phyloP scores from a whole-genome alignment of 92 coral and sea anemone genomes.

The Porites rus region DNA sequence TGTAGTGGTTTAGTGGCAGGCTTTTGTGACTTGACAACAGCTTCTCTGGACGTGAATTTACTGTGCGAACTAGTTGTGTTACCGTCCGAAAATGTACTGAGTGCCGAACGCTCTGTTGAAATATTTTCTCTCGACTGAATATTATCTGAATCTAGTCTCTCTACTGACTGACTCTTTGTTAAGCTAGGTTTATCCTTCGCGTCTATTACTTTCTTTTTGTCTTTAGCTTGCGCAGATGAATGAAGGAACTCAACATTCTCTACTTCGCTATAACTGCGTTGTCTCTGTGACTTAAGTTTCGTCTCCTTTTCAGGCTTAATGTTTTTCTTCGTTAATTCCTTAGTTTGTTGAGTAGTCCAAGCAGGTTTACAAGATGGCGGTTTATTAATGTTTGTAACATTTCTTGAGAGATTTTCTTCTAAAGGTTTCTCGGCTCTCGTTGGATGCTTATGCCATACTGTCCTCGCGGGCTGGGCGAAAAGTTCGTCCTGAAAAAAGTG shows the following conservation, averaged over 20 bases:
- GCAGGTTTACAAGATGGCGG: constrained; percentile 56
- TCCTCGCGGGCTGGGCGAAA: constrained; percentile 68
- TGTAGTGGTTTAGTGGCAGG: constrained; percentile 88
- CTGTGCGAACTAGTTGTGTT: constrained; percentile 61
- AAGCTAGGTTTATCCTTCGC: constrained; percentile 7
- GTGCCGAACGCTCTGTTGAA: constrained; percentile 42
- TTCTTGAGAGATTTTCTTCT: constrained; percentile 26
- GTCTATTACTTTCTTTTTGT: background rate
- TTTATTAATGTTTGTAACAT: constrained; percentile 18
- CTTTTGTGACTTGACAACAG: constrained; percentile 80
- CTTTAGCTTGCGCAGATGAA: constrained; percentile 24
- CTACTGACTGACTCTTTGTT: constrained; percentile 56
- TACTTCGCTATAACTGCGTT: constrained; percentile 74
- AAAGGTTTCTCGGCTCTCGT: constrained; percentile 36
- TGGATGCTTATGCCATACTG: constrained; percentile 25
- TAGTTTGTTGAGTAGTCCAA: constrained; percentile 45
- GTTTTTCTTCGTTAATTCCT: constrained; percentile 22
- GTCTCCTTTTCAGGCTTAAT: constrained; percentile 15
- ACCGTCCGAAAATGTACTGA: constrained; percentile 53
- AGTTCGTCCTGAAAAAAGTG: constrained; percentile 74
- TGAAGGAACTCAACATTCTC: constrained; percentile 70
- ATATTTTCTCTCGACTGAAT: background rate
- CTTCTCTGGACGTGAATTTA: constrained; percentile 74
- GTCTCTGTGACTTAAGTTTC: constrained; percentile 61
- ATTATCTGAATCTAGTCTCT: constrained; percentile 36